A percentile compares a stretch with the other conserved stretches of the same genome.
Conservation (phyloP, 2,888 invertebrate species). For the Erpobdella octoculata region DNA sequence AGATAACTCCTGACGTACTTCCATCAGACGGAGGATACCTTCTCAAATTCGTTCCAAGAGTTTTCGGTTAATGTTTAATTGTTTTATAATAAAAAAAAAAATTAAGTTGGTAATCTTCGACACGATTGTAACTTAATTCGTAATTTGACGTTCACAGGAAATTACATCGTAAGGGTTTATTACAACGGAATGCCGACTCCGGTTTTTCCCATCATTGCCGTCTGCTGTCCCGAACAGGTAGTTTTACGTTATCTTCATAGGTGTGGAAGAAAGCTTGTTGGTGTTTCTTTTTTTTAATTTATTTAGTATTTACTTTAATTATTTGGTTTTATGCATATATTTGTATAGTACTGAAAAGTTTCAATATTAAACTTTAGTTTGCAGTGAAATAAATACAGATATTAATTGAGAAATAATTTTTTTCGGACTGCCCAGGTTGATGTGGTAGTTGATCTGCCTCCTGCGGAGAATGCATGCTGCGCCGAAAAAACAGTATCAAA, state of each 20-base stretch:
- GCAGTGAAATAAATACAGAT: not conserved
- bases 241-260: not conserved
- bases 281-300: too few relatives aligned
- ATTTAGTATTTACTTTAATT: too few relatives aligned
- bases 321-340: too few relatives aligned
- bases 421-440: constrained; percentile 2
- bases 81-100: too few relatives aligned
- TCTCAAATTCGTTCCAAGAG: constrained; percentile 29
- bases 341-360: too few relatives aligned
- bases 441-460: constrained; percentile 11
- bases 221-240: constrained; percentile 42
- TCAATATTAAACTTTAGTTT: too few relatives aligned
- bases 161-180: constrained; percentile 67
- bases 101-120: not conserved
- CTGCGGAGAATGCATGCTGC: not conserved
- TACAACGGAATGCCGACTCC: constrained; percentile 69
- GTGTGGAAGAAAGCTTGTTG: too few relatives aligned
- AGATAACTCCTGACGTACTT: constrained; percentile 24
- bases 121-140: not conserved
- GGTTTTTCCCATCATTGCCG: constrained; percentile 63
- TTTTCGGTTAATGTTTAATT: constrained; percentile 7
- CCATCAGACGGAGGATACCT: constrained; percentile 23
- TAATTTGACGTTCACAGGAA: constrained; percentile 55
- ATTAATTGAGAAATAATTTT: not conserved
- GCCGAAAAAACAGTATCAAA: too few relatives aligned